phyloP scores from a whole-genome alignment of 2,888 invertebrate genomes.

The Melikaiella ostensackeni region DNA sequence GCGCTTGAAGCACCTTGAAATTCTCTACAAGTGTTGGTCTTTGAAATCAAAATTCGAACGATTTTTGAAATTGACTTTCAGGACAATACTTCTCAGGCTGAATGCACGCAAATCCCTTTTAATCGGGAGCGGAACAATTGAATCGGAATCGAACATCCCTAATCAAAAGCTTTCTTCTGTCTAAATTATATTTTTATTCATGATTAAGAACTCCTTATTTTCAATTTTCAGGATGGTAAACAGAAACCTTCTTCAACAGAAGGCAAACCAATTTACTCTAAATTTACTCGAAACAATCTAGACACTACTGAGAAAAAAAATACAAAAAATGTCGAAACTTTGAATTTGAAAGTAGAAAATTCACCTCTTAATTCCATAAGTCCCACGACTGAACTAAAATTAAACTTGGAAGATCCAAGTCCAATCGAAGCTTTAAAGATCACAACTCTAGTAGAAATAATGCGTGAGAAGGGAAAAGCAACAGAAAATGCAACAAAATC shows the following conservation, averaged over 20 bases:
- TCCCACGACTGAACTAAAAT: constrained; percentile 27
- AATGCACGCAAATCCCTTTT: too few relatives aligned
- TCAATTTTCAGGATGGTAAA: constrained; percentile 1
- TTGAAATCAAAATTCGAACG: too few relatives aligned
- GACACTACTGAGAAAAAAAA: constrained; percentile 62
- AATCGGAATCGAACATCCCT: too few relatives aligned
- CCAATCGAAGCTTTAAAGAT: constrained; percentile 46
- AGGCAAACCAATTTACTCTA: constrained; percentile 22
- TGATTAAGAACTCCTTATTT: neutral
- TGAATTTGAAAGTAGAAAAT: constrained; percentile 37
- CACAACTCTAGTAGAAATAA: constrained; percentile 49
- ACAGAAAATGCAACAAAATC: neutral
- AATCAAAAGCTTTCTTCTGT: neutral
- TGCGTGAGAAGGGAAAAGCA: constrained; percentile 40
- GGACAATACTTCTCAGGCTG: too few relatives aligned
- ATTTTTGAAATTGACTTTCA: too few relatives aligned
- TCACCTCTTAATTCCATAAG: constrained; percentile 10
- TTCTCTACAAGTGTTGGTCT: too few relatives aligned
- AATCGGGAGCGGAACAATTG: too few relatives aligned
- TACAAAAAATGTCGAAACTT: neutral
- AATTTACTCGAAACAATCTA: constrained; percentile 15
- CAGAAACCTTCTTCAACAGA: neutral
- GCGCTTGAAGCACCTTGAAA: too few relatives aligned
- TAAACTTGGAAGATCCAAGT: neutral
- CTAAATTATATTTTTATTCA: neutral